Evolutionary conservation across 2,888 invertebrate genomes (phyloP).

Genomic region (Oscheius myriophilus): DNA sequence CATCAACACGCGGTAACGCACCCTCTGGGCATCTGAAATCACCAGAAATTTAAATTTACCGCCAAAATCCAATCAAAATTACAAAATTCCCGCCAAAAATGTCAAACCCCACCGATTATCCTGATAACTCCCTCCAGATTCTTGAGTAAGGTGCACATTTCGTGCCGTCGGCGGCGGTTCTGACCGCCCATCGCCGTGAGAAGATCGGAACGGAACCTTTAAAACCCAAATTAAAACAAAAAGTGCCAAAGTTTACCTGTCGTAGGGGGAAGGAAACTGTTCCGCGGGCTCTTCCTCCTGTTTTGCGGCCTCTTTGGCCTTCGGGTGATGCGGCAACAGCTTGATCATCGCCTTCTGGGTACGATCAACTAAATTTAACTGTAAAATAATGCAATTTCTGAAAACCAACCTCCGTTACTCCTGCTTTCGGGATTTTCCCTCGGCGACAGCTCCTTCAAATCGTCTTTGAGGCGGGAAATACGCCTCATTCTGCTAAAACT

Average conservation of each 20-base stretch:
- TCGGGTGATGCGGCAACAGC: conserved; percentile 17
- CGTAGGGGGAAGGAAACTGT: conserved; percentile 15
- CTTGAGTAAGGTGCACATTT: conserved; percentile 7
- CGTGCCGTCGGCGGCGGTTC: neutral
- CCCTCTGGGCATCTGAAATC: conserved; percentile 15
- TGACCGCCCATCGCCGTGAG: conserved; percentile 9
- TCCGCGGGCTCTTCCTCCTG: neutral
- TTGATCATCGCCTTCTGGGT: conserved; percentile 11
- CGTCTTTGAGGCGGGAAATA: conserved; percentile 5
- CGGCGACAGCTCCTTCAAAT: conserved; percentile 1
- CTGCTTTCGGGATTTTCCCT: neutral
- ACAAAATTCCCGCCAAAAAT: no score
- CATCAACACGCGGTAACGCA: conserved; percentile 25
- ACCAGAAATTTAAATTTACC: no score
- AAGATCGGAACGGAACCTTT: conserved; percentile 16
- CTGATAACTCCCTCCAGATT: conserved; percentile 9
- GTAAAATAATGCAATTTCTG: neutral
- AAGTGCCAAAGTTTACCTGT: conserved; percentile 3
- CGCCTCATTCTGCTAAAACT: neutral
- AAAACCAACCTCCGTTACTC: neutral
- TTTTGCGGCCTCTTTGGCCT: neutral
- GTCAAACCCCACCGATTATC: conserved; percentile 5
- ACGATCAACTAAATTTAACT: neutral
- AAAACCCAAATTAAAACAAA: neutral
- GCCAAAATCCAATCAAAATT: no score